phyloP scores from a whole-genome alignment of 2,888 invertebrate genomes.

The Morpho helenor region DNA sequence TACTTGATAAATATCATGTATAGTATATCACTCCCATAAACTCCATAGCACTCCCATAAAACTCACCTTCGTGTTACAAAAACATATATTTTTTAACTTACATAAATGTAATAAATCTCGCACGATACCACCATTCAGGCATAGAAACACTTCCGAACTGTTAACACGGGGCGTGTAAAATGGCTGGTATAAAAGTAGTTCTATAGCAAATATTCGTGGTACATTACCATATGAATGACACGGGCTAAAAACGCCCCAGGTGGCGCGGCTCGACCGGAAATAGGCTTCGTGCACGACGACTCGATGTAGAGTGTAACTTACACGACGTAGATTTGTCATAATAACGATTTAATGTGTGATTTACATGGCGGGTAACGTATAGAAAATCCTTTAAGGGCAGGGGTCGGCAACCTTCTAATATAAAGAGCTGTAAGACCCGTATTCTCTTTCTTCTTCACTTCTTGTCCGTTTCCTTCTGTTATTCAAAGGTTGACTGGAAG shows the following conservation, averaged over 20 bases:
- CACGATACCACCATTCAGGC: slow-evolving; percentile 4
- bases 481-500: too few species aligned
- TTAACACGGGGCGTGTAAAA: slow-evolving; percentile 3
- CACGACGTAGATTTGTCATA: neutral
- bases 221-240: slow-evolving; percentile 36
- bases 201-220: slow-evolving; percentile 8
- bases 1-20: too few species aligned
- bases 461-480: too few species aligned
- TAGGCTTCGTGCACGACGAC: slow-evolving; percentile 34
- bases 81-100: too few species aligned
- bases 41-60: neutral
- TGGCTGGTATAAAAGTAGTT: slow-evolving; percentile 9
- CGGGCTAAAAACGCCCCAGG: slow-evolving; percentile 62
- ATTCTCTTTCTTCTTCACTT: too few species aligned
- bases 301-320: slow-evolving; percentile 9
- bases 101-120: slow-evolving; percentile 2
- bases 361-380: too few species aligned
- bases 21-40: too few species aligned
- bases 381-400: too few species aligned
- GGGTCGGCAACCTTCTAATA: too few species aligned
- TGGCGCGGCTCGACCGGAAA: slow-evolving; percentile 57
- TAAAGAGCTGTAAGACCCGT: too few species aligned
- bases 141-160: slow-evolving; percentile 8
- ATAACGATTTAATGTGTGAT: too few species aligned
- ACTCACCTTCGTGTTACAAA: too few species aligned